These are phyloP conservation scores for Fringilla coelebs DNA, from an alignment of 2,797 vertebrate species.

Conservation along the genomic window DNA sequence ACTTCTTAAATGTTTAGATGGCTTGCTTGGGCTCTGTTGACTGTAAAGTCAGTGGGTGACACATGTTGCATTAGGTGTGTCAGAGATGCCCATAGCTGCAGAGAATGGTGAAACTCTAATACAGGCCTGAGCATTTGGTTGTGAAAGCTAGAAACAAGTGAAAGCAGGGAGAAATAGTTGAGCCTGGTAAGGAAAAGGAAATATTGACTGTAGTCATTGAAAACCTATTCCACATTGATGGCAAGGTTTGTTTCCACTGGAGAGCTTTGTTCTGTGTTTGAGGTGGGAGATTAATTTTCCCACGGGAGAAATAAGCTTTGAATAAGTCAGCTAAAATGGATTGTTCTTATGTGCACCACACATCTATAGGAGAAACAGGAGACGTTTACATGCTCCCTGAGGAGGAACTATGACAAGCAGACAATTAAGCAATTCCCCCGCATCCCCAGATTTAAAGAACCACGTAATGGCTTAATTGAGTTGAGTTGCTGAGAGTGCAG, in stretches of 20 bases:
- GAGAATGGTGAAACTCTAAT: neutral
- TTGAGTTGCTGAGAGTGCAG: conserved; percentile 50
- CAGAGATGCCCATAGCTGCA: neutral
- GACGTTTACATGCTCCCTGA: conserved; percentile 61
- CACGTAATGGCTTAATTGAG: conserved; percentile 69
- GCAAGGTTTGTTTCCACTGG: neutral
- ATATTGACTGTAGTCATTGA: neutral
- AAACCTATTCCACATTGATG: neutral
- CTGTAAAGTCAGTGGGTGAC: neutral
- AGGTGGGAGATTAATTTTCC: conserved; percentile 65
- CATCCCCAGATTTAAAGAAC: conserved; percentile 54
- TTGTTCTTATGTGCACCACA: conserved; percentile 15
- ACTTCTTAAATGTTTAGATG: neutral
- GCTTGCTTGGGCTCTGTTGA: neutral
- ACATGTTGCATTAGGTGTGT: accelerated
- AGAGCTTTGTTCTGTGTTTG: conserved; percentile 35
- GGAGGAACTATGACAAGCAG: conserved; percentile 63
- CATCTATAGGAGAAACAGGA: conserved; percentile 58
- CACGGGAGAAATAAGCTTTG: conserved; percentile 61
- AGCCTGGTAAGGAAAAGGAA: conserved; percentile 4
- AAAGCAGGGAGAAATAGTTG: neutral
- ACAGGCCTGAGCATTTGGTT: neutral
- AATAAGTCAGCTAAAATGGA: conserved; percentile 57
- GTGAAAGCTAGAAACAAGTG: neutral
- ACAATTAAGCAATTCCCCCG: conserved; percentile 58